Evolutionary conservation across 2,888 invertebrate genomes (phyloP).

Genomic region (Apamea sordens): DNA sequence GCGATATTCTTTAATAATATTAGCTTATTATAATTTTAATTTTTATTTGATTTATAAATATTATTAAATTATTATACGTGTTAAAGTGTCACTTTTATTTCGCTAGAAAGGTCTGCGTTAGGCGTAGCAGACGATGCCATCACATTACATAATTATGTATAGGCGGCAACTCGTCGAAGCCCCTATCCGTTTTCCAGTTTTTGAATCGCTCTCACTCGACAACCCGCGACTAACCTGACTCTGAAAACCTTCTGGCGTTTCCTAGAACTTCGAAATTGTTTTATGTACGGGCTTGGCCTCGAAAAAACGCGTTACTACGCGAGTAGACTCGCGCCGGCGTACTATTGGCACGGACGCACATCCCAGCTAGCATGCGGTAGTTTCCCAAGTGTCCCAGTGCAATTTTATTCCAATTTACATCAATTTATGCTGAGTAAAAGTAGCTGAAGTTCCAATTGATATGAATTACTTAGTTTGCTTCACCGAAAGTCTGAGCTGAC

Average conservation of each 20-base stretch:
- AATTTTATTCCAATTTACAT: slow-evolving; percentile 6
- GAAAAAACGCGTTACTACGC: neutral
- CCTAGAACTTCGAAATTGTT: neutral
- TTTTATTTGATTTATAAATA: too few relatives aligned
- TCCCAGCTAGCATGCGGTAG: slow-evolving; percentile 3
- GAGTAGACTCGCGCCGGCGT: neutral
- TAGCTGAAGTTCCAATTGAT: slow-evolving; percentile 1
- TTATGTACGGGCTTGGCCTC: neutral
- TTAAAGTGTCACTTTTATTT: neutral
- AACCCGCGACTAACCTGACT: neutral
- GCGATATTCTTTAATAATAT: neutral
- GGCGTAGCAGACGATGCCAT: neutral
- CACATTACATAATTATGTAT: neutral
- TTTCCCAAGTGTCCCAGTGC: neutral
- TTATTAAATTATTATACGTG: too few relatives aligned
- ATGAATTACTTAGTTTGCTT: neutral
- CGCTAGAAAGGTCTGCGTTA: neutral
- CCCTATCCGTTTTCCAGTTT: neutral
- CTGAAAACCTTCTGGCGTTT: neutral
- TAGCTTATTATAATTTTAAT: neutral
- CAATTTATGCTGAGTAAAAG: neutral
- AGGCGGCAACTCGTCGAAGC: neutral
- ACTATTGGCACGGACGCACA: too few relatives aligned
- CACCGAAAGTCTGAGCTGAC: neutral
- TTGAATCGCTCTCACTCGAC: neutral